These are phyloP conservation scores for Yponomeuta cagnagella DNA, from an alignment of 2,888 invertebrate genomes.

Conservation along the genomic window DNA sequence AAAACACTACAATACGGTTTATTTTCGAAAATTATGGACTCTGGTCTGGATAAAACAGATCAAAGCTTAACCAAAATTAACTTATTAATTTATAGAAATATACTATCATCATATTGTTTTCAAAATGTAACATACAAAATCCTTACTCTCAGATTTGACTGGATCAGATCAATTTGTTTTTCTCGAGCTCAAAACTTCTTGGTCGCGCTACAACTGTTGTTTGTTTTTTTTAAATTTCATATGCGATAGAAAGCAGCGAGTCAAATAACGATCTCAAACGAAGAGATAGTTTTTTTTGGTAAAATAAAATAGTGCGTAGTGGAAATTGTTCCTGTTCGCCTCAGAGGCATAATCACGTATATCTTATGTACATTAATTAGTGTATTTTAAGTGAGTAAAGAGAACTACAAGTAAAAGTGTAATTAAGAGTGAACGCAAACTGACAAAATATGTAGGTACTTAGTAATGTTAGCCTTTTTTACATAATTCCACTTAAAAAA, in stretches of 20 bases:
- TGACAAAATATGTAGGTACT: background rate
- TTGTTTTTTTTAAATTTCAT: conserved; percentile 41
- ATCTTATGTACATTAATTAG: conserved; percentile 52
- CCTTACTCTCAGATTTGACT: too few species aligned
- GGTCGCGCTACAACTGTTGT: background rate
- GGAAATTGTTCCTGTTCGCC: conserved; percentile 74
- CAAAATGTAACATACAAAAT: too few species aligned
- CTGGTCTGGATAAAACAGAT: too few species aligned
- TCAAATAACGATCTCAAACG: conserved; percentile 8
- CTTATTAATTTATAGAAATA: too few species aligned
- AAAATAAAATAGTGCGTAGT: conserved; percentile 56
- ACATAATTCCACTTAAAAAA: too few species aligned
- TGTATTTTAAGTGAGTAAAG: conserved; percentile 29
- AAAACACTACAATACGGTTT: too few species aligned
- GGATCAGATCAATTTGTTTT: too few species aligned
- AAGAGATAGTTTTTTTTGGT: conserved; percentile 7
- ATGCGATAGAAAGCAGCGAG: conserved; percentile 59
- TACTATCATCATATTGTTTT: too few species aligned
- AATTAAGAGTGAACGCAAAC: background rate
- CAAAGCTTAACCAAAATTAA: too few species aligned
- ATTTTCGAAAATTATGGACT: too few species aligned
- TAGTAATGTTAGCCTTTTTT: too few species aligned
- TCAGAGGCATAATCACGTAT: conserved; percentile 67
- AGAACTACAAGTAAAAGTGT: background rate
- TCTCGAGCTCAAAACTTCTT: too few species aligned